Base-by-base conservation (phyloP, 2,888 invertebrate genomes). In the Lomographa bimaculata region DNA sequence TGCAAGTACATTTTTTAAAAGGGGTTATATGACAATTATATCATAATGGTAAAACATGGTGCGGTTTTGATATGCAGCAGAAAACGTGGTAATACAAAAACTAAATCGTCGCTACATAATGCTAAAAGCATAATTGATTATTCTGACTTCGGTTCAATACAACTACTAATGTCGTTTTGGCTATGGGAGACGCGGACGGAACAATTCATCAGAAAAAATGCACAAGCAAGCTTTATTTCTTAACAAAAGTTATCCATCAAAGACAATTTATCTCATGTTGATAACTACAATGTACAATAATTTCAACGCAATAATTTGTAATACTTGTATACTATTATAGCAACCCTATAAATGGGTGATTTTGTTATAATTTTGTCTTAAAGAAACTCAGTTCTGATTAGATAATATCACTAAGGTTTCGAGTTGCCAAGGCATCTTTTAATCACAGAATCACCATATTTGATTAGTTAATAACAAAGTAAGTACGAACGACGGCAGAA, bases 1-100 rank as follows among this genome's bases (percentile, higher is more conserved):
- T 84, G 85, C 85, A 81, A 79, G 68, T 86, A 87, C 83, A 84
- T 81, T 80, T 80, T 61, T 59, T 55, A 56, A 75, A 82, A 29
- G 29, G 12, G 37, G 26, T 45, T 35, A 33, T 16, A 16, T 28
- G n/a, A n/a, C n/a, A n/a, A n/a, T 17, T 18, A 40, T 14, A 30
- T 10, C 19, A 16, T 77, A 75, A 64, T 64, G 46, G 62, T 64
- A 57, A 44, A 58, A 55, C 47, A 43, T 39, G 49, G 82, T 84
- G 85, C 81, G 57, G 49, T 68, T 58, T 51, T 70, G 69, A 78
- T 77, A 81, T 76, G 77, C 79, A 68, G 80, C 73, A 60, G 79
- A 83, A 82, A 71, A 68, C 60, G 2, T 61, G 60, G 69, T 78
- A 83, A 78, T 71, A n/a, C 69, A 67, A 71, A 70, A 73, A 71